Conservation (phyloP, 2,888 invertebrate species). For the Cephus rjabovi region DNA sequence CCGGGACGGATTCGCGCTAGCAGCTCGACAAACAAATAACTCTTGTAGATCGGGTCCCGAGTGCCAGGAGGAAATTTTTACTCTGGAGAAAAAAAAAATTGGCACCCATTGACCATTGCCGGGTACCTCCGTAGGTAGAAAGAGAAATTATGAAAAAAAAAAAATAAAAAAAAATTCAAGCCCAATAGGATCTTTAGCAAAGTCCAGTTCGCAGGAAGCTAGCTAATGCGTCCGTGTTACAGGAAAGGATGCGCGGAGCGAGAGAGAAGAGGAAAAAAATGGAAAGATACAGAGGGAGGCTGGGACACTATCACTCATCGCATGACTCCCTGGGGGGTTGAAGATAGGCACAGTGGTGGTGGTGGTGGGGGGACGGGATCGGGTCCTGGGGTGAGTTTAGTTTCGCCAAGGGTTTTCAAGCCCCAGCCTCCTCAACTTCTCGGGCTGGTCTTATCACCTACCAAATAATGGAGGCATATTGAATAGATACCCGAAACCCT, state of each 20-base stretch:
- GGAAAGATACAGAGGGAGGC: constrained; percentile 19
- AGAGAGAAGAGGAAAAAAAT: constrained; percentile 24
- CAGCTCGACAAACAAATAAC: too few species aligned
- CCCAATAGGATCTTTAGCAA: too few species aligned
- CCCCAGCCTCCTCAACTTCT: constrained; percentile 29
- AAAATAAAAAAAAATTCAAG: too few species aligned
- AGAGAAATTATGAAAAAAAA: too few species aligned
- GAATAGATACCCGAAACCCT: constrained; percentile 61
- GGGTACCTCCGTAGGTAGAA: too few species aligned
- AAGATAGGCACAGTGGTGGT: constrained; percentile 39
- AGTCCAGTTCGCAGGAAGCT: background rate
- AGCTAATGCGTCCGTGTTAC: background rate
- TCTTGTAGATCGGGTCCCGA: too few species aligned
- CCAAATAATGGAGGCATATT: constrained; percentile 64
- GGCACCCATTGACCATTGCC: too few species aligned
- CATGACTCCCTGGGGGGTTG: constrained; percentile 49
- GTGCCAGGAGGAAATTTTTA: too few species aligned
- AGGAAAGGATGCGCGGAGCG: background rate
- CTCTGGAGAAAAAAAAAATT: too few species aligned
- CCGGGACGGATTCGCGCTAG: too few species aligned
- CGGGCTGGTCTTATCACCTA: constrained; percentile 56
- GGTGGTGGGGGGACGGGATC: constrained; percentile 17
- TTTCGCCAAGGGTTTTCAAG: constrained; percentile 32
- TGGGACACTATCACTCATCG: constrained; percentile 53
- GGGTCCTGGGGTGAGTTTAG: constrained; percentile 24